Base-by-base conservation (phyloP, 2,888 invertebrate genomes). In the Pimpla rufipes region DNA sequence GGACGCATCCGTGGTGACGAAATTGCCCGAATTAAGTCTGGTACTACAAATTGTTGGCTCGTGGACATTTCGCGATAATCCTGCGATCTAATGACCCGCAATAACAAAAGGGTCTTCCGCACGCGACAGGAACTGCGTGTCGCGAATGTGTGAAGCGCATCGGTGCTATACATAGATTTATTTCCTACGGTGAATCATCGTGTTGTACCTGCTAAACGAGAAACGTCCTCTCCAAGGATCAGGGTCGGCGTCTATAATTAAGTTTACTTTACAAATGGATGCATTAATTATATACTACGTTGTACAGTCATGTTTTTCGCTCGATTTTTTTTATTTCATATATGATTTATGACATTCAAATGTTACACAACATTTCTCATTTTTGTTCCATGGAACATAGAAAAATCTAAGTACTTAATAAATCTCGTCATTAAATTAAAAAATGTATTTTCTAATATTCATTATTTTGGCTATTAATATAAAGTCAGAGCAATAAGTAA, bases 1-100 rank as follows among this genome's bases (percentile, higher is more conserved):
- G n/a, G 71, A 35, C 16, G 29, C n/a, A 35, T n/a, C 50, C 21
- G 66, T 29, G 59, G 16, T 21, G 52, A 75, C 52, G 70, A 67
- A 79, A 84, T 82, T 75, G 82, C 79, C 77, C 47, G 55, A 50
- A 73, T 68, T 16, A 16, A 62, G 50, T 64, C 64, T 77, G 66
- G 59, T 21, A 42, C 35, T 50, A 81, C 75, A 83, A 81, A 80
- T 77, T 64, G 74, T 66, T 62, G n/a, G 50, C 64, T 70, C 74
- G 74, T 55, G 79, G 57, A 79, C 47, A 47, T 57, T 70, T 74
- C 64, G 35, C 50, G 29, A 73, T 57, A 67, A 77, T 73, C 67
- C 3, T 11, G 47, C 45, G 16, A 55, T 73, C 66, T 23, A 76
- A 57, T 42, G 64, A 67, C 45, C 29, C n/a, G 45, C 59, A 55